Conservation (phyloP, 1,140 invertebrate genomes). For the Drosophila sechellia region DNA sequence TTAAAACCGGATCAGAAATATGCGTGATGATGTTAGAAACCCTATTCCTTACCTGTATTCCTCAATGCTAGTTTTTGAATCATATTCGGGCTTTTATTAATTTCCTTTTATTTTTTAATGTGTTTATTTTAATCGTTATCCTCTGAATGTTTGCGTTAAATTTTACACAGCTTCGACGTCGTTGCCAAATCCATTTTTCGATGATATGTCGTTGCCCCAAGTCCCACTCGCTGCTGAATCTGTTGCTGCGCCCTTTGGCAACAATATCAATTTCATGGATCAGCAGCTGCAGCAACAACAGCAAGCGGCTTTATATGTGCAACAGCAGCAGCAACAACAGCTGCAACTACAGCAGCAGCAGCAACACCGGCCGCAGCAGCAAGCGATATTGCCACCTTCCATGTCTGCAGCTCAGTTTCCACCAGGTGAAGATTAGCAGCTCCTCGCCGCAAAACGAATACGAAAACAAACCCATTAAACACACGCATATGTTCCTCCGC, state of each 20-base stretch:
- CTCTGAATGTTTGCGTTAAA: constrained; percentile 53
- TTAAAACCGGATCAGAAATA: neutral
- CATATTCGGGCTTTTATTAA: constrained; percentile 1
- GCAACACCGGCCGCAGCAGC: constrained; percentile 39
- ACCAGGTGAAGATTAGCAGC: constrained; percentile 63
- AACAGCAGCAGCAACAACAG: constrained; percentile 37
- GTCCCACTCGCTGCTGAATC: constrained; percentile 29
- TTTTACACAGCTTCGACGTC: constrained; percentile 49
- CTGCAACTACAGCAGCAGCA: constrained; percentile 21
- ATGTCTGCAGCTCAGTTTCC: constrained; percentile 52
- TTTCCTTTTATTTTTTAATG: constrained; percentile 1
- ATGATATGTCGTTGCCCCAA: constrained; percentile 61
- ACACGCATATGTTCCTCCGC: constrained; percentile 34
- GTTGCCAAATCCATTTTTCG: constrained; percentile 83
- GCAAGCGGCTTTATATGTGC: constrained; percentile 45
- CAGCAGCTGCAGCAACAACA: constrained; percentile 39
- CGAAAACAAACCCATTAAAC: constrained; percentile 29
- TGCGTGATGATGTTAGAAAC: neutral
- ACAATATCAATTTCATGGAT: constrained; percentile 51
- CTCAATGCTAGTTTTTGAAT: constrained; percentile 14
- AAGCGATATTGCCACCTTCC: constrained; percentile 11
- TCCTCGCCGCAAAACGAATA: constrained; percentile 13
- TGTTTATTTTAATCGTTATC: constrained; percentile 34
- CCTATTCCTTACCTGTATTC: neutral
- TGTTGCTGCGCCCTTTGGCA: constrained; percentile 32